phyloP scores from a whole-genome alignment of 2,113 vertebrate species.

The Pangasianodon hypophthalmus region DNA sequence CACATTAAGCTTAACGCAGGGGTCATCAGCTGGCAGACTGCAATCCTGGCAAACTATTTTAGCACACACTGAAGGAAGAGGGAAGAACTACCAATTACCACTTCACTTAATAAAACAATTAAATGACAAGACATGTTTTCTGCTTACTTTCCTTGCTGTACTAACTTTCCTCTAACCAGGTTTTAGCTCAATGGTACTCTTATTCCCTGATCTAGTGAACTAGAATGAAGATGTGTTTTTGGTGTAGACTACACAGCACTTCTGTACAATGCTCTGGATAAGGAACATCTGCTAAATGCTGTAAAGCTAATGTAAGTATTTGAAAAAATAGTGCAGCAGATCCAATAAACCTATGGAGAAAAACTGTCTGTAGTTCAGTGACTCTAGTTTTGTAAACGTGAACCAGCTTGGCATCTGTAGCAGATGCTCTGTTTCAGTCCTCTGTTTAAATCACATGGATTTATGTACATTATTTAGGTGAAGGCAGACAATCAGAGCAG shows the following conservation, averaged over 20 bases:
- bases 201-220: not conserved
- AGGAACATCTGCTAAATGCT: not conserved
- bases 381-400: too few relatives aligned
- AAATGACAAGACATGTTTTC: not conserved
- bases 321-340: not conserved
- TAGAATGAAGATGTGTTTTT: not conserved
- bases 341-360: not conserved
- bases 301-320: not conserved
- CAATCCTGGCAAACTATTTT: not conserved
- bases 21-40: not conserved
- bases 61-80: not conserved
- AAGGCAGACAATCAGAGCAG: not conserved
- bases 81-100: not conserved
- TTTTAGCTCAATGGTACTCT: not conserved
- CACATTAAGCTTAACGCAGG: not conserved
- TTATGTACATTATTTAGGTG: not conserved
- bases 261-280: not conserved
- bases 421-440: not conserved
- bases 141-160: not conserved
- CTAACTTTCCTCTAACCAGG: not conserved
- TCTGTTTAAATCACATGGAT: not conserved
- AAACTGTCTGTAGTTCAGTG: not conserved
- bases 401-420: not conserved
- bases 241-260: not conserved
- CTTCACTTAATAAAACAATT: not conserved